Percentiles rank a stretch among this genome's conserved stretches.
These are phyloP conservation scores for Pelobates fuscus DNA, from an alignment of 2,113 vertebrate genomes.

Conservation along the genomic window DNA sequence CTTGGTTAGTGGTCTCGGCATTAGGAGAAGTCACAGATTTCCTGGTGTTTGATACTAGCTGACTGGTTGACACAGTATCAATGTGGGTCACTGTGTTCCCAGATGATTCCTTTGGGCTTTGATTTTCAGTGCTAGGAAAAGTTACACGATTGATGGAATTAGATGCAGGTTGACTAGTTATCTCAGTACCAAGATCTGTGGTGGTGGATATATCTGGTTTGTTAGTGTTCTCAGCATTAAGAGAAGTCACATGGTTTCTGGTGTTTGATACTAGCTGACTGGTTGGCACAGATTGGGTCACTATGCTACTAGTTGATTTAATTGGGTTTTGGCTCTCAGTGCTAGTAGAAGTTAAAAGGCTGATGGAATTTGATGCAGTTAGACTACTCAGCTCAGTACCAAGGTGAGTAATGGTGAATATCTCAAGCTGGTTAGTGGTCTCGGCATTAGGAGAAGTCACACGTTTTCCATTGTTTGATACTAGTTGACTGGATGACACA, in stretches of 20 bases:
- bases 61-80: neutral
- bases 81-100: neutral
- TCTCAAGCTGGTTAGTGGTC: neutral
- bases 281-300: neutral
- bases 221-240: neutral
- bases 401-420: too few relatives aligned
- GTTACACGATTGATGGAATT: neutral
- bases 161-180: too few relatives aligned
- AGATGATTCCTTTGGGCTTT: neutral
- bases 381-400: too few relatives aligned
- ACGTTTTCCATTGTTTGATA: neutral
- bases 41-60: neutral
- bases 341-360: too few relatives aligned
- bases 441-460: neutral
- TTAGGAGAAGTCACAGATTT: neutral
- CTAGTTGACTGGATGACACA: neutral
- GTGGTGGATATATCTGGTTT: neutral
- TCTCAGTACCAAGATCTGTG: neutral
- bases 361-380: too few relatives aligned
- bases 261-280: too few relatives aligned
- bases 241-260: too few relatives aligned
- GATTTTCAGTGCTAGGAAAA: neutral
- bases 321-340: too few relatives aligned
- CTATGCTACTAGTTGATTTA: neutral
- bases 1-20: too few relatives aligned